phyloP scores from a whole-genome alignment of 2,113 vertebrate species.

The Poicephalus meyeri region DNA sequence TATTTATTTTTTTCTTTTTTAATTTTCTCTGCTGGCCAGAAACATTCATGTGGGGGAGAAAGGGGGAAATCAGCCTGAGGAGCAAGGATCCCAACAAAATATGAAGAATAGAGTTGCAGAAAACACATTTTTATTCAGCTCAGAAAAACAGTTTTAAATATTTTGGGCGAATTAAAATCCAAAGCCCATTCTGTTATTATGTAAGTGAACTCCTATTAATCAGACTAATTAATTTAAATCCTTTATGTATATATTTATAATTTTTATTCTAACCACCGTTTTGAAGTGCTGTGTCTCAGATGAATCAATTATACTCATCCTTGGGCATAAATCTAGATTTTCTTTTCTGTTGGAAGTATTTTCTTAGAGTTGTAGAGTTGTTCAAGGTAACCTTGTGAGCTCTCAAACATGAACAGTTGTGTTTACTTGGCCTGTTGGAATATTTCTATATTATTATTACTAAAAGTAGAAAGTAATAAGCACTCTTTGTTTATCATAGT shows the following conservation, averaged over 20 bases:
- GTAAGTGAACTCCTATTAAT: not conserved
- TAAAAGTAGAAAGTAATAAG: not conserved
- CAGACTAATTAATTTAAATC: not conserved
- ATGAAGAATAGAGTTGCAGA: not conserved
- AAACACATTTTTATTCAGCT: not conserved
- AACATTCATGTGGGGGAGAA: not conserved
- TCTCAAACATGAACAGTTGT: not conserved
- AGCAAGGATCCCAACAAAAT: not conserved
- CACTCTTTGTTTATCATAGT: not conserved
- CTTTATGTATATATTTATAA: not conserved
- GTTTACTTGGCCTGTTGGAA: not conserved
- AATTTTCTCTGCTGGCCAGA: not conserved
- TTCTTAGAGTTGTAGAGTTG: not conserved
- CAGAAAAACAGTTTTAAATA: not conserved
- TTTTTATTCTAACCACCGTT: not conserved
- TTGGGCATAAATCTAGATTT: slow-evolving; percentile 3
- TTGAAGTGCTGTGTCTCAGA: not conserved
- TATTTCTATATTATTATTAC: not conserved
- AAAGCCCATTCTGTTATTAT: not conserved
- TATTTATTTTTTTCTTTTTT: not conserved
- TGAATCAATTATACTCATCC: not conserved
- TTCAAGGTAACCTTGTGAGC: not conserved
- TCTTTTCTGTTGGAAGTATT: not conserved
- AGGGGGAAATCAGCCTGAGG: not conserved
- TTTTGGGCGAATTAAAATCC: not conserved